Evolutionary conservation across 2,113 vertebrate species (phyloP), one percentile per base, ranked within the genome.

Genomic region (Cottus gobio): DNA sequence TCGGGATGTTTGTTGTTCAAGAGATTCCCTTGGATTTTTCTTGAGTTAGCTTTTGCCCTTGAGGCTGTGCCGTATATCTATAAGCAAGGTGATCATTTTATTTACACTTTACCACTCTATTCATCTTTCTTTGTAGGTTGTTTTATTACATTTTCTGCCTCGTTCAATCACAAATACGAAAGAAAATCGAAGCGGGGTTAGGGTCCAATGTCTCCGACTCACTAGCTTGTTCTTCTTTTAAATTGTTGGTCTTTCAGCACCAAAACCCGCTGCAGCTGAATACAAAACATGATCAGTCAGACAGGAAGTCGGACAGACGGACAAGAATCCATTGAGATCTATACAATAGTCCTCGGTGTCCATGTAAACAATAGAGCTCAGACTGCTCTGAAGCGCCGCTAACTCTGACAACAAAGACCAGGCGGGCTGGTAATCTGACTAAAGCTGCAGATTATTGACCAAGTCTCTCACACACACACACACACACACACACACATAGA

Each of bases 401-500:
- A 75, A 82, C 84, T 62, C 75, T 16, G 60, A 91, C 80, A 82
- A 89, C 86, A 90, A 89, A 87, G 88, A 71, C 61, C 65, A 58
- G 80, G 67, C 66, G 6, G 80, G 76, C 80, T 89, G 71, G 56
- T 94, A 92, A 95, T 94, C 94, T 93, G 87, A 88, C 80, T 88
- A 93, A 94, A 94, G 84, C 83, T 79, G 88, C 71, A 92, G 93
- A 94, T 95, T 93, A 93, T 91, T 93, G 89, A 91, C 84, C 62
- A 78, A 77, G 83, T 80, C 54, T 50, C 84, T 18, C 84, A 18
- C 64, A 52, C 62, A 36, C 54, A 63, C 34, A 77, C 36, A 86
- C 75, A 88, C 58, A 83, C 34, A 63, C 54, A 56, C 36, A 77
- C 34, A 86, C 75, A 88, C 60, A 84, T 28, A 75, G 31, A 84